Evolutionary conservation across 2,113 vertebrate genomes (phyloP).

Genomic region (Odocoileus virginianus): DNA sequence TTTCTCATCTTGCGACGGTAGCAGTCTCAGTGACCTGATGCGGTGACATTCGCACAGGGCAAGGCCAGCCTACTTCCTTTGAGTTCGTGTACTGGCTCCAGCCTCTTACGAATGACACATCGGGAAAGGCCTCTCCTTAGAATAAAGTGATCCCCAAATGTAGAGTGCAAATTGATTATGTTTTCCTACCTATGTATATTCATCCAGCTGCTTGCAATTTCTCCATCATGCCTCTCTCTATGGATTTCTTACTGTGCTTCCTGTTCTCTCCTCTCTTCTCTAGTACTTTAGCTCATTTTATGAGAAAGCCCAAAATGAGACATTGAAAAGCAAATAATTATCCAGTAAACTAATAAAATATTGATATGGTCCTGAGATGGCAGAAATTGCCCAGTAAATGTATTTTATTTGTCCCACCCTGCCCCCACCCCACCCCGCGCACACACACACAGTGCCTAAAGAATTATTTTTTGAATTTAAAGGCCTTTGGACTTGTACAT

Average conservation of each 20-base stretch:
- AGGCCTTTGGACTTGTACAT: background rate
- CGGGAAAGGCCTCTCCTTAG: background rate
- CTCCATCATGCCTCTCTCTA: rapidly evolving
- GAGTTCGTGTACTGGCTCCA: background rate
- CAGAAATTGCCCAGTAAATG: background rate
- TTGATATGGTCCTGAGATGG: background rate
- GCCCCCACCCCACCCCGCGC: rapidly evolving
- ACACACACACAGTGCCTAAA: background rate
- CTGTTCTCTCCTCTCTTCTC: background rate
- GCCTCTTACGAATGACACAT: background rate
- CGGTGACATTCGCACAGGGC: background rate
- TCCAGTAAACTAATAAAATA: background rate
- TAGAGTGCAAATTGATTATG: background rate
- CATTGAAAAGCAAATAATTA: background rate
- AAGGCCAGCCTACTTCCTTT: background rate
- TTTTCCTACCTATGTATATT: background rate
- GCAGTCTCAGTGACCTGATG: background rate
- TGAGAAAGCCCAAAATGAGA: background rate
- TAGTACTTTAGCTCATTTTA: background rate
- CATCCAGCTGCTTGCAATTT: background rate
- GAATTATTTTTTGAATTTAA: background rate
- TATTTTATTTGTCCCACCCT: background rate
- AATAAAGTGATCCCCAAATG: background rate
- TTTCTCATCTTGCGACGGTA: background rate
- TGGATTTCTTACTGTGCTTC: background rate